Evolutionary conservation across 2,113 vertebrate species (phyloP).

Genomic region (Stigmatopora argus): DNA sequence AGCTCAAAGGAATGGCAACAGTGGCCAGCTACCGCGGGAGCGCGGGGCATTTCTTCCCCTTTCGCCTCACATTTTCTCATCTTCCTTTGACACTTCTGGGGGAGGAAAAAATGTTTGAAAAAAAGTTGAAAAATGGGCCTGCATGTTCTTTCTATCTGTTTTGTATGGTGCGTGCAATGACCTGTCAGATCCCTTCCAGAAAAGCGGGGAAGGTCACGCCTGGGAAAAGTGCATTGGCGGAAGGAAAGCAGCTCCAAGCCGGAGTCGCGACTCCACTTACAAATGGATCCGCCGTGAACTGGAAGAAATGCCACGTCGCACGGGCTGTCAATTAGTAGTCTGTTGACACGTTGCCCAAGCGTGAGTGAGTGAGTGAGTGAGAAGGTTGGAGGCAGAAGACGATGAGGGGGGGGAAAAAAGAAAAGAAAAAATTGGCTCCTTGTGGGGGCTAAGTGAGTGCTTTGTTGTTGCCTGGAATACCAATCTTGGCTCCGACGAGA

Average conservation of each 20-base stretch:
- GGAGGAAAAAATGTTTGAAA: too few relatives aligned
- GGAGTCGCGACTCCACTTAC: background rate
- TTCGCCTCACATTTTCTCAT: conserved; percentile 19
- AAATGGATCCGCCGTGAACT: background rate
- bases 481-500: too few relatives aligned
- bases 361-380: too few relatives aligned
- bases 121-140: too few relatives aligned
- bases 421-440: too few relatives aligned
- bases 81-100: too few relatives aligned
- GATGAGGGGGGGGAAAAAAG: too few relatives aligned
- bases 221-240: background rate
- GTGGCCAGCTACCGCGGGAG: conserved; percentile 30
- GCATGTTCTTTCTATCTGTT: background rate
- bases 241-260: background rate
- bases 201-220: background rate
- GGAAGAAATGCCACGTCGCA: background rate
- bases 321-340: background rate
- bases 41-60: conserved; percentile 29
- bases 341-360: background rate
- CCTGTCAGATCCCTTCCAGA: background rate
- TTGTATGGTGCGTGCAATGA: background rate
- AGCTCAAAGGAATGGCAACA: conserved; percentile 16
- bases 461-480: too few relatives aligned
- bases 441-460: too few relatives aligned
- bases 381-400: too few relatives aligned